Percentiles rank a stretch among this genome's conserved stretches.
Evolutionary conservation across 2,888 invertebrate species (phyloP).

Genomic region (Cancer borealis): DNA sequence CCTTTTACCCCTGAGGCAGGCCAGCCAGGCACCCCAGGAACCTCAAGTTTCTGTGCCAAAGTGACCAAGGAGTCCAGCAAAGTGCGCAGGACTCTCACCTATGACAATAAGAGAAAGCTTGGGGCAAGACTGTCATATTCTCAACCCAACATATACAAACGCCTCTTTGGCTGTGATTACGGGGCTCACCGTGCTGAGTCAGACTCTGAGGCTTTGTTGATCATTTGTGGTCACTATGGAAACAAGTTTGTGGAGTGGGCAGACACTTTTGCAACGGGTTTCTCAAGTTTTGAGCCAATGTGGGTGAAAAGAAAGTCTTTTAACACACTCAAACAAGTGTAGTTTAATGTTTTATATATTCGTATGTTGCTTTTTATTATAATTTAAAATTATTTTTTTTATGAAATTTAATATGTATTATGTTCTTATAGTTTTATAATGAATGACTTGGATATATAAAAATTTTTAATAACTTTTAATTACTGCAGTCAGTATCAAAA

Average conservation of each 20-base stretch:
- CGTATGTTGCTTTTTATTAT: background rate
- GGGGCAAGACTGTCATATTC: constrained; percentile 43
- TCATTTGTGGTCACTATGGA: constrained; percentile 72
- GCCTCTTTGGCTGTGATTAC: constrained; percentile 60
- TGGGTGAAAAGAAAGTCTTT: constrained; percentile 67
- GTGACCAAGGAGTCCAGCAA: constrained; percentile 29
- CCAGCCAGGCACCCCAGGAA: background rate
- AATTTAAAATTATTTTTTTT: background rate
- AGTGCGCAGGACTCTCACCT: constrained; percentile 57
- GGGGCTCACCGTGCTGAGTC: constrained; percentile 68
- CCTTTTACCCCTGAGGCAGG: constrained; percentile 23
- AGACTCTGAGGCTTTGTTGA: constrained; percentile 66
- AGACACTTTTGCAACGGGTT: constrained; percentile 51
- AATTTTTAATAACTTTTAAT: no score
- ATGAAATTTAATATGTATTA: background rate
- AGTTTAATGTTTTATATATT: background rate
- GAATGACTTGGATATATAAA: no score
- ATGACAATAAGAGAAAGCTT: constrained; percentile 53
- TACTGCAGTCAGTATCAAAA: no score
- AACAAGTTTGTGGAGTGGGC: constrained; percentile 67
- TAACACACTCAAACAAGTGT: background rate
- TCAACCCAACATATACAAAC: constrained; percentile 59
- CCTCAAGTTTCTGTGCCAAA: constrained; percentile 41
- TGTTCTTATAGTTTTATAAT: no score
- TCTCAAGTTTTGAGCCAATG: constrained; percentile 65